Base-by-base conservation (phyloP, 2,888 invertebrate species). In the Dicranocentrus wangi region DNA sequence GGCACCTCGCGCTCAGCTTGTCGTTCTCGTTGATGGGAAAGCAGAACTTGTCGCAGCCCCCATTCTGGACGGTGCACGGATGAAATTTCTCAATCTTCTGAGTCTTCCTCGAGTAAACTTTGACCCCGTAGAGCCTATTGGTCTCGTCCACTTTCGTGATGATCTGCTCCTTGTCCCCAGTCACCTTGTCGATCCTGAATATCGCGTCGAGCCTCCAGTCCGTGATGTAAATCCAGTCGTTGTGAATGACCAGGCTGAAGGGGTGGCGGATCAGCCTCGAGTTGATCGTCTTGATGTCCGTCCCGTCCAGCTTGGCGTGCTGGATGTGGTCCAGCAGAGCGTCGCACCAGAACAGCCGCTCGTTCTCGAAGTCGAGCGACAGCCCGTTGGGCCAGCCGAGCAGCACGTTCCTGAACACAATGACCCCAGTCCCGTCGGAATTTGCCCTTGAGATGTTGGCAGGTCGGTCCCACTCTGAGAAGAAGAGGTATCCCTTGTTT, bases 341-440 rank as follows among this genome's bases (percentile, higher is more conserved):
- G 88, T 99, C 99, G 87, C 97, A 98, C 98, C 99, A 99, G 89
- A 98, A 99, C 0, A 99, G 90, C 15, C 97, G 91, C 88, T 98
- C 94, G 19, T 92, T 92, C 43, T 91, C 91, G 88, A 95, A 96
- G 89, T 99, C 99, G 83, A 99, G 95, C 0, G 97, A 95, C 2
- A 99, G 90, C 0, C 98, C 98, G 88, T 99, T 99, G 0, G 99
- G 99, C 98, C 98, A 99, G 1, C 98, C 98, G 0, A 98, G 91
- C 0, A 97, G 95, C 0, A 97, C 92, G 87, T 96, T 95, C 85
- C 94, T 93, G 88, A 98, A 98, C 0, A 97, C 94, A 1, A 94
- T 90, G 21, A 97, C 90, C 85, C 94, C 94, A 0, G 92, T 93
- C 1, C 98, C 99, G 88, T 99, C 98, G 0, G 95, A 93, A 87